phyloP scores from a whole-genome alignment of 2,113 vertebrate species.

The Panthera leo region DNA sequence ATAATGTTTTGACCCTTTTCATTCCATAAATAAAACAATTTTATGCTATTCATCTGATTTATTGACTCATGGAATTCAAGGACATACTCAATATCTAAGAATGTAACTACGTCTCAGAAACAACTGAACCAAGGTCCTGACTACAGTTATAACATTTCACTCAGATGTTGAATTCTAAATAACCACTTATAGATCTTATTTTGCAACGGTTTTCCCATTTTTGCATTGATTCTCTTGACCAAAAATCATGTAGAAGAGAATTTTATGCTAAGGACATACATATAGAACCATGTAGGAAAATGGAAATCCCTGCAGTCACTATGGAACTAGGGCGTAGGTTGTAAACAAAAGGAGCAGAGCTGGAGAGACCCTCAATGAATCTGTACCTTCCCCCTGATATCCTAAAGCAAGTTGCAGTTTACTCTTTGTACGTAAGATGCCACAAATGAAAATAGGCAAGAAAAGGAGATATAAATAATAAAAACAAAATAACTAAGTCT shows the following conservation, averaged over 20 bases:
- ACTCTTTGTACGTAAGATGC: neutral
- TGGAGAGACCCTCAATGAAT: neutral
- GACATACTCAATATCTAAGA: neutral
- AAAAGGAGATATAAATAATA: neutral
- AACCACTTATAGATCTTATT: neutral
- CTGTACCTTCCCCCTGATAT: neutral
- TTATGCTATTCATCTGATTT: neutral
- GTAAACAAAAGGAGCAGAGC: neutral
- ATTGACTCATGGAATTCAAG: neutral
- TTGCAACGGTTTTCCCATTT: neutral
- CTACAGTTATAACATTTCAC: neutral
- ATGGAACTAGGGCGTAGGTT: neutral
- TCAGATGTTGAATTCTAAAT: neutral
- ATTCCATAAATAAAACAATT: conserved; percentile 35
- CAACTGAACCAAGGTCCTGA: neutral
- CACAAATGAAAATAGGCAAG: neutral
- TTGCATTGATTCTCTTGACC: neutral
- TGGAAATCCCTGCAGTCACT: neutral
- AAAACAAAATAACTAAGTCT: neutral
- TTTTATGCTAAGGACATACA: neutral
- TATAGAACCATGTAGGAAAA: neutral
- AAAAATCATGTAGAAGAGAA: neutral
- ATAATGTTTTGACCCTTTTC: neutral
- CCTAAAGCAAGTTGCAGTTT: neutral
- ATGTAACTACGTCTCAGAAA: neutral